Percentiles rank a stretch among this genome's conserved stretches.
phyloP scores from a whole-genome alignment of 2,113 vertebrate genomes.

The Falco punctatus region DNA sequence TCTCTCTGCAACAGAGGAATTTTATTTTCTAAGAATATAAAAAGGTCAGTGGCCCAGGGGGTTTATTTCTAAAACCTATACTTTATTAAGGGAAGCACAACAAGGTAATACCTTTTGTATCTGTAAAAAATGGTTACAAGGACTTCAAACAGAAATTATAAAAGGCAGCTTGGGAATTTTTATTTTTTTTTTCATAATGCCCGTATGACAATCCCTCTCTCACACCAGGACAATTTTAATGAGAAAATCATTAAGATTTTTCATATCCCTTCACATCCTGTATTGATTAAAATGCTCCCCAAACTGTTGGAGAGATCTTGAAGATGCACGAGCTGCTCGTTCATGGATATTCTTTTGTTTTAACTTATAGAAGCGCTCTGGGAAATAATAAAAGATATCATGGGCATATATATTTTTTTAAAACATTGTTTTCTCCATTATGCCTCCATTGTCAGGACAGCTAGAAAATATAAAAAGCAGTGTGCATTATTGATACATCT shows the following conservation, averaged over 20 bases:
- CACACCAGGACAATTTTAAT: background rate
- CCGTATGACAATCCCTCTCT: background rate
- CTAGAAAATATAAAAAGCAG: background rate
- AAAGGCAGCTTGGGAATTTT: background rate
- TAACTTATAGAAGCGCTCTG: background rate
- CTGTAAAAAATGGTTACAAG: conserved; percentile 41
- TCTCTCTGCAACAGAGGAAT: conserved; percentile 15
- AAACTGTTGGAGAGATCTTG: background rate
- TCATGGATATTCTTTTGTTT: background rate
- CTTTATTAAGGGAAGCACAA: conserved; percentile 57
- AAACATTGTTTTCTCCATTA: background rate
- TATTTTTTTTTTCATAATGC: background rate
- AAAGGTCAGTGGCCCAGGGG: conserved; percentile 43
- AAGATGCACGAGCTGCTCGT: background rate
- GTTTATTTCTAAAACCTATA: conserved; percentile 46
- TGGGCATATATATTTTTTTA: background rate
- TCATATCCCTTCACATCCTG: background rate
- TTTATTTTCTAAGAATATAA: conserved; percentile 46
- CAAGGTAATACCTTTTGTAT: conserved; percentile 23
- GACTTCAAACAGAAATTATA: conserved; percentile 30
- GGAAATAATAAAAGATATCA: background rate
- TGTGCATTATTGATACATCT: background rate
- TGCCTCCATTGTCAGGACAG: background rate
- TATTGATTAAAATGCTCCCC: conserved; percentile 1
- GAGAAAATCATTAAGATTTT: conserved; percentile 4